Evolutionary conservation across 2,888 invertebrate genomes (phyloP).

Genomic region (Ferdinandea cuprea): DNA sequence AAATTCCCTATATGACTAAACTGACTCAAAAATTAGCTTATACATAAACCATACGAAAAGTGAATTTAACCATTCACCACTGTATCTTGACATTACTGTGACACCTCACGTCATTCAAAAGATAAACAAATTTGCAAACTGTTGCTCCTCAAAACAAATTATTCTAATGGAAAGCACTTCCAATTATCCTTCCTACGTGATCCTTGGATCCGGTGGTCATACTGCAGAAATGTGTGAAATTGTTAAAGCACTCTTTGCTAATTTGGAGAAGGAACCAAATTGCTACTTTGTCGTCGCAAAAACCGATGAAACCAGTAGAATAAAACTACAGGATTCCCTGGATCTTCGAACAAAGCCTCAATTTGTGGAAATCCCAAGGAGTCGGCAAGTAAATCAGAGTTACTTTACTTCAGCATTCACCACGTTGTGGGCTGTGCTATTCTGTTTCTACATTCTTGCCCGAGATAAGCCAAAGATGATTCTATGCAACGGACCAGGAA

Average conservation of each 20-base stretch:
- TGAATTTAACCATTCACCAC: too few relatives aligned
- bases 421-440: constrained; percentile 89
- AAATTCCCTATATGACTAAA: too few relatives aligned
- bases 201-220: constrained; percentile 85
- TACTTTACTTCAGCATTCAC: constrained; percentile 91
- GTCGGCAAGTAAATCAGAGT: constrained; percentile 94
- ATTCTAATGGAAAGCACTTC: constrained; percentile 24
- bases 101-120: background rate
- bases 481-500: constrained; percentile 97
- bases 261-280: constrained; percentile 84
- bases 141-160: background rate
- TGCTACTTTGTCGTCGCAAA: constrained; percentile 89
- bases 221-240: constrained; percentile 96
- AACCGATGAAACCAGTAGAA: constrained; percentile 89
- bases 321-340: constrained; percentile 85
- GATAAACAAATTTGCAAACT: too few relatives aligned
- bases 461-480: constrained; percentile 90
- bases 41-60: too few relatives aligned
- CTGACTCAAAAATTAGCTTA: too few relatives aligned
- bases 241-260: constrained; percentile 84
- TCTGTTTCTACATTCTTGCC: constrained; percentile 88
- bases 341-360: constrained; percentile 81
- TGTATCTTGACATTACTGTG: too few relatives aligned
- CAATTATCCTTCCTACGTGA: constrained; percentile 78
- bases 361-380: constrained; percentile 88